Evolutionary conservation across 30 jellyfish, hydroid and myxozoan species (phyloP).

Genomic region (Nemopilema nomurai): DNA sequence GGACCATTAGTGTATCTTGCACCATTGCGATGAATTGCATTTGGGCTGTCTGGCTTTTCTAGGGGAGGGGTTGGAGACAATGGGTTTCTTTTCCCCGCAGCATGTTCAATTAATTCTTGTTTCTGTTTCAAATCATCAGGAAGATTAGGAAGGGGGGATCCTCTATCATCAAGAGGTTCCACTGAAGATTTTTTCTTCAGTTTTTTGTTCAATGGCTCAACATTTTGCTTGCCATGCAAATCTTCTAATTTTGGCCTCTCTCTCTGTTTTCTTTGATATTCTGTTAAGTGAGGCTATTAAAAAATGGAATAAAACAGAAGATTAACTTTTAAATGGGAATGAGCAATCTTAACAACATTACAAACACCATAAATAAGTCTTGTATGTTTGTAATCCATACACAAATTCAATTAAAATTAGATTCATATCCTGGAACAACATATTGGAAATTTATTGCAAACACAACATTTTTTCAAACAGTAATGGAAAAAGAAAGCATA

Average conservation of each 20-base stretch:
- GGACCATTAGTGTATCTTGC: conserved; percentile 18
- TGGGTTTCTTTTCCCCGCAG: conserved; percentile 49
- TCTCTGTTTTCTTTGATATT: conserved; percentile 81
- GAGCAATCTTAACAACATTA: too few species aligned
- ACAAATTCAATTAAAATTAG: too few species aligned
- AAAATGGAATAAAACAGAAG: background rate
- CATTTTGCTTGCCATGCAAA: conserved; percentile 3
- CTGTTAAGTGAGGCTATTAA: conserved; percentile 84
- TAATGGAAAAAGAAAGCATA: too few species aligned
- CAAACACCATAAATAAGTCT: too few species aligned
- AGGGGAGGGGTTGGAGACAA: conserved; percentile 60
- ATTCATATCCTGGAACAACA: too few species aligned
- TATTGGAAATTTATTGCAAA: too few species aligned
- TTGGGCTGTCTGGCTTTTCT: conserved; percentile 13
- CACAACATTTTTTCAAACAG: too few species aligned
- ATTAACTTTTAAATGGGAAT: too few species aligned
- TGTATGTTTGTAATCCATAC: too few species aligned
- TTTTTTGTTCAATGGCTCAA: conserved; percentile 65
- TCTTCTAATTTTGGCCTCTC: conserved; percentile 43
- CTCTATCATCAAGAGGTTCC: conserved; percentile 76
- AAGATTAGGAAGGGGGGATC: conserved; percentile 94
- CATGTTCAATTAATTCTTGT: conserved; percentile 67
- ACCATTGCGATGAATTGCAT: conserved; percentile 19
- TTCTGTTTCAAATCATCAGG: conserved; percentile 82
- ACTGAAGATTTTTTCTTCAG: conserved; percentile 70